Conservation (phyloP, 2,113 vertebrate genomes). For the Burhinus oedicnemus region DNA sequence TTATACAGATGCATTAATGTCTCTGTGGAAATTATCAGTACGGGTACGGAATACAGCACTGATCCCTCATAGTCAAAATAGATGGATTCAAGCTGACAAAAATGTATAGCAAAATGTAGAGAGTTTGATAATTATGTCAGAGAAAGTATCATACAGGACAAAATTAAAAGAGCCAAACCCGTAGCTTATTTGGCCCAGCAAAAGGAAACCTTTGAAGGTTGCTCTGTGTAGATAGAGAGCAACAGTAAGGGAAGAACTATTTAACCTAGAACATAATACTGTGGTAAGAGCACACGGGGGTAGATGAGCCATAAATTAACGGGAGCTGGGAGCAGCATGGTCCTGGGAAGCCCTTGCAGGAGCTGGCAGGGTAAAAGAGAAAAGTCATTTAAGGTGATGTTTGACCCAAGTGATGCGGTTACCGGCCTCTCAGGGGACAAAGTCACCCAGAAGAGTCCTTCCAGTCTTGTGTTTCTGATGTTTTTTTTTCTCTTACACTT, state of each 20-base stretch:
- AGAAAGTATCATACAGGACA: background rate
- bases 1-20: background rate
- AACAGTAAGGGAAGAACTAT: background rate
- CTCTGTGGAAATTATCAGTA: background rate
- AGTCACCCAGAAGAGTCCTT: background rate
- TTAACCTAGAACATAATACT: background rate
- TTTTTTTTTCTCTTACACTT: background rate
- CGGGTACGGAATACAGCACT: background rate
- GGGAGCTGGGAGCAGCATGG: background rate
- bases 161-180: background rate
- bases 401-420: background rate
- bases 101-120: background rate
- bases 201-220: background rate
- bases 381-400: background rate
- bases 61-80: background rate
- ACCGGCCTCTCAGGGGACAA: background rate
- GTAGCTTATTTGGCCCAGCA: background rate
- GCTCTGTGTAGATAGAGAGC: background rate
- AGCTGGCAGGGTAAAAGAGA: background rate
- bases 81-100: background rate
- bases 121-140: background rate
- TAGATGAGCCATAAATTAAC: background rate
- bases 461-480: background rate
- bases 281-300: background rate
- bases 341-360: background rate